These are phyloP conservation scores for Agrotis exclamationis DNA, from an alignment of 2,888 invertebrate genomes.

Conservation along the genomic window DNA sequence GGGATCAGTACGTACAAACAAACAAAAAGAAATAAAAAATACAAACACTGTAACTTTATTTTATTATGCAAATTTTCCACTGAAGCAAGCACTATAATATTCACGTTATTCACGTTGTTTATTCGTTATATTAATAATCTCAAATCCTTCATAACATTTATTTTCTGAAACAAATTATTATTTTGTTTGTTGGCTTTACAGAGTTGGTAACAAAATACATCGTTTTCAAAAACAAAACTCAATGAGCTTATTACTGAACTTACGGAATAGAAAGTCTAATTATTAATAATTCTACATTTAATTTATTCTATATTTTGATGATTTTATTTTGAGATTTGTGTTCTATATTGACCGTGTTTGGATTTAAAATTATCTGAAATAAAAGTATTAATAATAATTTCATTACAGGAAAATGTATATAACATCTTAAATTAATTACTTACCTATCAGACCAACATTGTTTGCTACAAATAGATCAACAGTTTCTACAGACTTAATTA, in stretches of 20 bases:
- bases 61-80: too few relatives aligned
- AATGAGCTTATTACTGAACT: constrained; percentile 14
- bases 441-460: constrained; percentile 70
- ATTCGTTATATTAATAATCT: not conserved
- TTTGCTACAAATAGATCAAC: constrained; percentile 78
- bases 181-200: constrained; percentile 20
- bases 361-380: too few relatives aligned
- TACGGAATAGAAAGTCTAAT: too few relatives aligned
- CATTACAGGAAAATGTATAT: constrained; percentile 57
- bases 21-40: too few relatives aligned
- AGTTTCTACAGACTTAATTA: constrained; percentile 59
- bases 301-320: too few relatives aligned
- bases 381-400: too few relatives aligned
- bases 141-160: constrained; percentile 4
- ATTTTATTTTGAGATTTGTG: too few relatives aligned
- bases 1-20: not conserved
- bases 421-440: constrained; percentile 69
- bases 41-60: too few relatives aligned
- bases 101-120: not conserved
- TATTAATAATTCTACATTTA: too few relatives aligned
- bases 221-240: constrained; percentile 29
- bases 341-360: too few relatives aligned
- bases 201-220: constrained; percentile 45
- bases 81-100: not conserved
- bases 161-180: constrained; percentile 30